Base-by-base conservation (phyloP, 2,113 vertebrate species). In the Poeciliopsis occidentalis region DNA sequence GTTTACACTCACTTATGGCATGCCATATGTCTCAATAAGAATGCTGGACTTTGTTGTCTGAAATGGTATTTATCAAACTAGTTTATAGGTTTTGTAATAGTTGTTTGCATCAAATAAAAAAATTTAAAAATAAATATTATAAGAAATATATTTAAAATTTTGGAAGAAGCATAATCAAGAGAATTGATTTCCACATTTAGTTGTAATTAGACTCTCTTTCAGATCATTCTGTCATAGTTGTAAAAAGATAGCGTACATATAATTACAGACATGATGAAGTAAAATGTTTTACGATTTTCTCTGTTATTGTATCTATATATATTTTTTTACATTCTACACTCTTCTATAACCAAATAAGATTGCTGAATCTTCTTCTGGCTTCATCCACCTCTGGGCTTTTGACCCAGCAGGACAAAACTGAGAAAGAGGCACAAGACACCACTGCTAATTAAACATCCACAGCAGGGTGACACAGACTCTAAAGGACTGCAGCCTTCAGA, bases 1-100 rank as follows among this genome's bases (percentile, higher is more conserved):
- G 82, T 87, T 87, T 80, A 72, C 66, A 74, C 73, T 73, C 77
- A 81, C 74, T 79, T 74, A 80, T 84, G 74, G 74, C 47, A 39
- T 57, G 29, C 79, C 79, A 78, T 84, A 80, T 88, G 87, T 73
- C 71, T 75, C 34, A 29, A 29, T 76, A 15, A 83, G 5, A 51
- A 30, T 57, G 19, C 24, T 57, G 24, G 22, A 24, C 17, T 24
- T 54, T 57, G 19, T 7, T n/a, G 44, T 57, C 22, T 57, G 51
- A 2, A 44, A 29, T 15, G 6, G 19, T 26, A 44, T 27, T 39
- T 5, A 66, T 67, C n/a, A 39, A n/a, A 4, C 26, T 2, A 3
- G 37, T 12, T 47, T 47, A 47, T 47, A 3, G 44, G 17, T 19
- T 47, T 47, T 47, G 44, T 47, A 47, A 47, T 8, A 7, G 12